Conservation (phyloP, 2,888 invertebrate species). For the Diploptera punctata region DNA sequence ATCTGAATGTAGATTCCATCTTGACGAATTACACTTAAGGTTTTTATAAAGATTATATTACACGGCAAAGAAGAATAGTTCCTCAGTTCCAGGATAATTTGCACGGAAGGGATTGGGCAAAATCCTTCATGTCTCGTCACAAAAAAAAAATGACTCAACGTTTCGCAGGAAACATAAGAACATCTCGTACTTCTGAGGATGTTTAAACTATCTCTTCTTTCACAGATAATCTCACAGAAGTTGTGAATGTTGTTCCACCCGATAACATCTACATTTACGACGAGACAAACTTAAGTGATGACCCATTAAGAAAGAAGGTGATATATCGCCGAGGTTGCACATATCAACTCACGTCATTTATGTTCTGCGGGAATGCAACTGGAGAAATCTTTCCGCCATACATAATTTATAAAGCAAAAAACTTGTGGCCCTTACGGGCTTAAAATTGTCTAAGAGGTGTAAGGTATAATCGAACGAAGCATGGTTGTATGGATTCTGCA, state of each 20-base stretch:
- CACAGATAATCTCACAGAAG: background rate
- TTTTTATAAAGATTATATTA: background rate
- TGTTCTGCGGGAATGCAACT: slow-evolving; percentile 49
- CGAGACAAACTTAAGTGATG: slow-evolving; percentile 47
- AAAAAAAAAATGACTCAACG: background rate
- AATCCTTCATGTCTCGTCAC: background rate
- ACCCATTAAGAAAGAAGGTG: slow-evolving; percentile 44
- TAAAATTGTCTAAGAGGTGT: slow-evolving; percentile 47
- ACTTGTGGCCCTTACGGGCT: slow-evolving; percentile 48
- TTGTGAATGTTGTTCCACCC: background rate
- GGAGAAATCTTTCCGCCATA: slow-evolving; percentile 50
- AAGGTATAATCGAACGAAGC: slow-evolving; percentile 47
- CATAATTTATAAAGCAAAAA: slow-evolving; percentile 48
- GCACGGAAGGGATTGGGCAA: background rate
- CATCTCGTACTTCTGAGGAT: background rate
- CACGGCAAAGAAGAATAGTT: background rate
- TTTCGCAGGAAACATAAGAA: background rate
- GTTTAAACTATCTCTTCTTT: background rate
- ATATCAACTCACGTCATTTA: slow-evolving; percentile 45
- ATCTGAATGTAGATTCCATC: background rate
- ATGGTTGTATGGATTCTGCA: slow-evolving; percentile 49
- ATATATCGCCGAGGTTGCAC: slow-evolving; percentile 28
- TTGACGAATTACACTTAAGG: background rate
- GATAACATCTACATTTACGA: slow-evolving; percentile 47
- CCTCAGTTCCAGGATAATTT: slow-evolving; percentile 26